Conservation (phyloP, 2,888 invertebrate species). For the Cybosia mesomella region DNA sequence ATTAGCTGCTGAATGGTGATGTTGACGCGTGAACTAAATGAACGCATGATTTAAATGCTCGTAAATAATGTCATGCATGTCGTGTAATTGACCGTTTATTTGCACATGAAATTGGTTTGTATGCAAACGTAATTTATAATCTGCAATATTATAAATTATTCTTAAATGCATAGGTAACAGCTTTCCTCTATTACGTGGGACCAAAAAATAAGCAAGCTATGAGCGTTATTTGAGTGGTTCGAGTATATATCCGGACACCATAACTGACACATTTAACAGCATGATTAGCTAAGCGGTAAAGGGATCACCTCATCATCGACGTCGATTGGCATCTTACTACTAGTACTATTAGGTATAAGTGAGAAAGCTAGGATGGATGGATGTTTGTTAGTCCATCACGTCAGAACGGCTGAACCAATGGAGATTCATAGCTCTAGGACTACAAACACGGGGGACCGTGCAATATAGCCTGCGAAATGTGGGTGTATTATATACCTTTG, state of each 20-base stretch:
- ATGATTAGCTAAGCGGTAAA: too few species aligned
- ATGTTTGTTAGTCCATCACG: too few species aligned
- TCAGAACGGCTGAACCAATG: neutral
- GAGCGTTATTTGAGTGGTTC: neutral
- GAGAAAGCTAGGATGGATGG: too few species aligned
- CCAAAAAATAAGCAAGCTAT: neutral
- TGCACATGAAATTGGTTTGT: constrained; percentile 1
- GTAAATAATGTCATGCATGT: constrained; percentile 6
- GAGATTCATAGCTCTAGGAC: neutral
- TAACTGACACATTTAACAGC: too few species aligned
- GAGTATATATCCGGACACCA: too few species aligned
- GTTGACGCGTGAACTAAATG: constrained; percentile 17
- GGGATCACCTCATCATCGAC: too few species aligned
- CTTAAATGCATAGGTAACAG: neutral
- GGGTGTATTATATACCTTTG: too few species aligned
- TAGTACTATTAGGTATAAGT: too few species aligned
- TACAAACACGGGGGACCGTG: neutral
- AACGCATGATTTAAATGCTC: constrained; percentile 42
- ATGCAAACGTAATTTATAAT: constrained; percentile 4
- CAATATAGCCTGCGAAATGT: neutral
- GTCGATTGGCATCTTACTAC: too few species aligned
- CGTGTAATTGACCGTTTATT: neutral
- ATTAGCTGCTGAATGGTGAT: neutral
- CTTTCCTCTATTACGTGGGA: neutral
- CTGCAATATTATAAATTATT: neutral